Conservation (phyloP, 2,113 vertebrate genomes). For the Proteles cristata region DNA sequence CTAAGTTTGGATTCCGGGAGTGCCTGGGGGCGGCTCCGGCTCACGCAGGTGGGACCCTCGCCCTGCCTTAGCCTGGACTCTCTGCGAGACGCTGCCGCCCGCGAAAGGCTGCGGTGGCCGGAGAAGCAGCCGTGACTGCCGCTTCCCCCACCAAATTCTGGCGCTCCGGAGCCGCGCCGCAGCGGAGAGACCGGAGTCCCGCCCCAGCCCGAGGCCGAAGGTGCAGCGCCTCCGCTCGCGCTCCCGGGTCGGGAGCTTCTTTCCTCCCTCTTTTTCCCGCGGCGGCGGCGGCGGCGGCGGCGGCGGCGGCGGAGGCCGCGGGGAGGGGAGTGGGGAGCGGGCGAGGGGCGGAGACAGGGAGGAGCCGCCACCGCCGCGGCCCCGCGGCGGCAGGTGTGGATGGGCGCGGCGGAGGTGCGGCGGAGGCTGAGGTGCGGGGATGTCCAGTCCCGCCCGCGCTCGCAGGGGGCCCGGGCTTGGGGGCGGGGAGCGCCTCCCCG, state of each 20-base stretch:
- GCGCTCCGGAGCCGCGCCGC: background rate
- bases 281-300: background rate
- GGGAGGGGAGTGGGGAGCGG: background rate
- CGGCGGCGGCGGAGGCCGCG: too few species aligned
- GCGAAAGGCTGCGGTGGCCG: background rate
- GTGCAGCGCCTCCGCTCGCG: background rate
- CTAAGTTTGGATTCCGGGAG: background rate
- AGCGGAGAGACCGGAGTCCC: background rate
- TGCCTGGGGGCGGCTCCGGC: background rate
- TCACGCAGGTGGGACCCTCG: background rate
- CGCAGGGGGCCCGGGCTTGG: rapidly evolving
- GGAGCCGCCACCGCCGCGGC: background rate
- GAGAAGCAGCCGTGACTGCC: rapidly evolving
- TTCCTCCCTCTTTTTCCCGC: background rate
- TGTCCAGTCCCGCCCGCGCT: background rate
- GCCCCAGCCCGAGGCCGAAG: background rate
- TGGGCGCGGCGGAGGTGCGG: background rate
- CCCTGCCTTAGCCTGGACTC: background rate
- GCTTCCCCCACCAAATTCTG: background rate
- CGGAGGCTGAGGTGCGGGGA: background rate
- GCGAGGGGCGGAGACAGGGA: slow-evolving; percentile 46
- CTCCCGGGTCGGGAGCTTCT: background rate
- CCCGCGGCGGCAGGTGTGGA: slow-evolving; percentile 77
- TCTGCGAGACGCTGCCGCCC: background rate
- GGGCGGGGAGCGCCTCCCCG: rapidly evolving